Conservation (phyloP, 2,797 vertebrate genomes). For the Poeciliopsis gracilis region DNA sequence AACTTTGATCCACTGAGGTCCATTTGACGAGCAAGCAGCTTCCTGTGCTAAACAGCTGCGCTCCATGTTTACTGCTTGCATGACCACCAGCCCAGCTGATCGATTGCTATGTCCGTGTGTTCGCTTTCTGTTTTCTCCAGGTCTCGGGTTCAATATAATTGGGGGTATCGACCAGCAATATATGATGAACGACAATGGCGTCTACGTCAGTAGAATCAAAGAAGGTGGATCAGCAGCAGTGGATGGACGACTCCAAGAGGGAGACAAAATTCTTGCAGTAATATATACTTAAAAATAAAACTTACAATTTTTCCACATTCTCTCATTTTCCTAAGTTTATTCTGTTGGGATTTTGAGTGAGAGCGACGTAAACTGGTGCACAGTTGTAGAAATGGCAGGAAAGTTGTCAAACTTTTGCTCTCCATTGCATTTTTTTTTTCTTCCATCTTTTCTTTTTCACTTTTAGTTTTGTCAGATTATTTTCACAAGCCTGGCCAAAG, state of each 20-base stretch:
- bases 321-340: neutral
- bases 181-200: constrained; percentile 88
- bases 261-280: constrained; percentile 95
- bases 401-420: neutral
- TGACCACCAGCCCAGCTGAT: neutral
- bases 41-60: neutral
- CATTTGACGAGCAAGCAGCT: constrained; percentile 20
- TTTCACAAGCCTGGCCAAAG: neutral
- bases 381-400: neutral
- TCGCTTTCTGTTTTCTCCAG: constrained; percentile 71
- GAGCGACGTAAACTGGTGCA: neutral
- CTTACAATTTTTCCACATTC: neutral
- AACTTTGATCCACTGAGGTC: constrained; percentile 58
- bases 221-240: constrained; percentile 90
- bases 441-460: no score
- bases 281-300: constrained; percentile 53
- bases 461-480: neutral
- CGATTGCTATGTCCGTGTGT: neutral
- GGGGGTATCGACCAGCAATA: constrained; percentile 93
- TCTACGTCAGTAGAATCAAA: constrained; percentile 95
- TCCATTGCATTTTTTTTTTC: neutral
- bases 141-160: constrained; percentile 97
- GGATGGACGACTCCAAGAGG: constrained; percentile 92
- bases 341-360: no score
- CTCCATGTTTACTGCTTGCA: neutral